Conservation (phyloP, 2,888 invertebrate genomes). For the Piscicola geometra region DNA sequence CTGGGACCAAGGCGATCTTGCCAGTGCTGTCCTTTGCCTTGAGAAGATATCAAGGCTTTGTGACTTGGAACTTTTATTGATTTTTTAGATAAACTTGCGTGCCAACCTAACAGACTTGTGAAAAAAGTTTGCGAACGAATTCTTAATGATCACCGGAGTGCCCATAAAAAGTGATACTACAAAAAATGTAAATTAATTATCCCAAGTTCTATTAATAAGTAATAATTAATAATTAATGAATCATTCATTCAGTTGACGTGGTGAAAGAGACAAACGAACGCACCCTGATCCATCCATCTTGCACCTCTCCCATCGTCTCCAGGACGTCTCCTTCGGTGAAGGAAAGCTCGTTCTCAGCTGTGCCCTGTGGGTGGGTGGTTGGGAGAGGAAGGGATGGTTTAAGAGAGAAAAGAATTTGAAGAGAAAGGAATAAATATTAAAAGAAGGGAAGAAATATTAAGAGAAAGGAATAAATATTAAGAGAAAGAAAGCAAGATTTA, state of each 20-base stretch:
- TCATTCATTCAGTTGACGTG: too few species aligned
- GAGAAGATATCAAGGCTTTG: not conserved
- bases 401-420: too few species aligned
- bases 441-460: too few species aligned
- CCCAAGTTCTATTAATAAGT: not conserved
- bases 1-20: conserved; percentile 16
- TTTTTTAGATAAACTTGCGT: too few species aligned
- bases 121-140: too few species aligned
- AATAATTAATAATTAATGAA: not conserved
- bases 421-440: too few species aligned
- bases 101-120: too few species aligned
- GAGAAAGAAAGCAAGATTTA: not conserved
- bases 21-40: conserved; percentile 18
- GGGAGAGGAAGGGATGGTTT: too few species aligned
- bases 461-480: conserved; percentile 5
- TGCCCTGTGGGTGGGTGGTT: too few species aligned
- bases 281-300: conserved; percentile 34
- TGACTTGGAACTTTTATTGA: too few species aligned
- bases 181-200: not conserved
- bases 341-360: conserved; percentile 14
- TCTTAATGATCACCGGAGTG: too few species aligned
- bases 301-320: conserved; percentile 22
- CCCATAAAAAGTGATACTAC: too few species aligned
- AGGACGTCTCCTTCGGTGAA: conserved; percentile 21
- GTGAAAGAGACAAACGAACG: not conserved